Evolutionary conservation across 2,113 vertebrate species (phyloP).

Genomic region (Entosphenus tridentatus): DNA sequence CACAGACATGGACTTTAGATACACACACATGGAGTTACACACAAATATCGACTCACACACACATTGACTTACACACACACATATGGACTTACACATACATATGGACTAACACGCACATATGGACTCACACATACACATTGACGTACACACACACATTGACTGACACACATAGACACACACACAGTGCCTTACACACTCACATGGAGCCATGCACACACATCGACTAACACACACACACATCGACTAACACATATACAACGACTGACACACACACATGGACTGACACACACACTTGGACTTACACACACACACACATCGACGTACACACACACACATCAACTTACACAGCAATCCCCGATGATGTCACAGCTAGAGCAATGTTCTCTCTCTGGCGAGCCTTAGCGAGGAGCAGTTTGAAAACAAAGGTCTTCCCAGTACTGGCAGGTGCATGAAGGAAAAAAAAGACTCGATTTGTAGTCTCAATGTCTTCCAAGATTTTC

Average conservation of each 20-base stretch:
- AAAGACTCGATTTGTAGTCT: too few relatives aligned
- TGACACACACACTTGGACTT: background rate
- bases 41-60: background rate
- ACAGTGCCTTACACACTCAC: background rate
- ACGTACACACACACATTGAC: background rate
- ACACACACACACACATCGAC: background rate
- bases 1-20: background rate
- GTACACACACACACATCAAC: background rate
- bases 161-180: background rate
- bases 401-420: too few relatives aligned
- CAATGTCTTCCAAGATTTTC: too few relatives aligned
- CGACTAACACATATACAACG: too few relatives aligned
- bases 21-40: background rate
- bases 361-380: too few relatives aligned
- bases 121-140: background rate
- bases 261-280: background rate
- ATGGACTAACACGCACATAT: background rate
- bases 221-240: background rate
- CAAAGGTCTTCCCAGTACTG: too few relatives aligned
- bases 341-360: background rate
- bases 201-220: too few relatives aligned
- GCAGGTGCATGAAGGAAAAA: too few relatives aligned
- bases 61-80: background rate
- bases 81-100: background rate
- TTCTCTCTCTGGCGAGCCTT: too few relatives aligned